Base-by-base conservation (phyloP, 2,113 vertebrate species). In the Eretmochelys imbricata region DNA sequence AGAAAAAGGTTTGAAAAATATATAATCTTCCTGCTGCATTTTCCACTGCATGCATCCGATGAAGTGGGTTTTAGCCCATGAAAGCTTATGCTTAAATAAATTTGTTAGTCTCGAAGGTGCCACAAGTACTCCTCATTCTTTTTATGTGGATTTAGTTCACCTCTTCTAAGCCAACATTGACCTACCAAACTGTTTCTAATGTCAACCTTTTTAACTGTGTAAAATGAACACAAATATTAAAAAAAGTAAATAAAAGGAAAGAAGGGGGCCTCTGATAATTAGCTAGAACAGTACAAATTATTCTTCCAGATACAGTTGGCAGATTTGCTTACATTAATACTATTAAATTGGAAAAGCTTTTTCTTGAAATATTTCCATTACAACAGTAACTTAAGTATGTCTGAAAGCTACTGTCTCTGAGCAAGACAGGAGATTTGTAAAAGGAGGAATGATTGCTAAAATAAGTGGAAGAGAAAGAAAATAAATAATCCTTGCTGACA, bases 301-400 rank as follows among this genome's bases (percentile, higher is more conserved):
- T 80, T 35, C 31, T 89, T 49, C 62, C 76, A 88, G 92, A 91
- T 50, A 88, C 53, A 87, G 87, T 42, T 51, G 57, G 80, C 69
- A 1, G 75, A 91, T 87, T 83, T 92, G 65, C 80, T 95, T 91
- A 87, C 46, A 46, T 89, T 80, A 85, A 69, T 82, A 57, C 82
- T 80, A 92, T 80, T 57, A 92, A 84, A 93, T 59, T 59, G 27
- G 76, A 93, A 90, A 95, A 87, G 38, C 27, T 84, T 51, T 78
- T 42, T 82, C 17, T 75, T 62, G 57, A 95, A 94, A 79, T 82
- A 80, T 95, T 95, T 93, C 92, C 31, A 46, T 87, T 92, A 89
- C 31, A 93, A 76, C 22, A 89, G 49, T 42, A 54, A 17, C 76
- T 85, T 59, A 89, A 95, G 87, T 38, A 81, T 53, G 54, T 42